Percentiles rank a stretch among this genome's conserved stretches.
phyloP scores from a whole-genome alignment of 2,888 invertebrate genomes.

The Epinotia bilunana region DNA sequence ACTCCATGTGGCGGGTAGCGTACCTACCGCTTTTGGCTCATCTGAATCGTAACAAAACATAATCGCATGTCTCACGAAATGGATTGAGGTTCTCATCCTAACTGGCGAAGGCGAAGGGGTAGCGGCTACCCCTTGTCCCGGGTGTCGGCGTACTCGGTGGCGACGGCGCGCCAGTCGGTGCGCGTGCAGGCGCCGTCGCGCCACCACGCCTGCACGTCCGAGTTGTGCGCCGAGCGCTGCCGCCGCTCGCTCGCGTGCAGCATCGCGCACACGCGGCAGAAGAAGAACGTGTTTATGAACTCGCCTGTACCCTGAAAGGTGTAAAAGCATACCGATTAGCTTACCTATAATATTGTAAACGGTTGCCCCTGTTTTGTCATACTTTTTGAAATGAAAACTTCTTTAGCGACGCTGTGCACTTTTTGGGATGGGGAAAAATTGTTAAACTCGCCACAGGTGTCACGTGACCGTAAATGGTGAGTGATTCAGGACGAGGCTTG shows the following conservation, averaged over 20 bases:
- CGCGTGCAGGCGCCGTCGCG: conserved; percentile 89
- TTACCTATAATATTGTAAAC: too few species aligned
- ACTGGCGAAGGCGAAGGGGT: neutral
- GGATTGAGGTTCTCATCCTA: neutral
- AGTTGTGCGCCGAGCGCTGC: conserved; percentile 85
- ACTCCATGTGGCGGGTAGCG: neutral
- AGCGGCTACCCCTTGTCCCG: conserved; percentile 55
- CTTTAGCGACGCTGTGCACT: too few species aligned
- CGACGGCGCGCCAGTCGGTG: conserved; percentile 65
- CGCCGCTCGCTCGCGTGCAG: conserved; percentile 86
- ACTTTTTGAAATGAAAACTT: too few species aligned
- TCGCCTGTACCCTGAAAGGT: conserved; percentile 92
- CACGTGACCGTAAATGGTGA: too few species aligned
- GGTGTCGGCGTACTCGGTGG: conserved; percentile 48
- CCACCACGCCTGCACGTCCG: conserved; percentile 97
- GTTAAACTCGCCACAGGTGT: too few species aligned
- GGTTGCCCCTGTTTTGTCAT: too few species aligned
- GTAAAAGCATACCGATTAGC: neutral
- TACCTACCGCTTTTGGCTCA: neutral
- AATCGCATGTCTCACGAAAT: neutral
- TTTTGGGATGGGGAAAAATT: too few species aligned
- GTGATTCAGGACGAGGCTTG: too few species aligned
- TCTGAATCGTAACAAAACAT: neutral
- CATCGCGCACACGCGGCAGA: conserved; percentile 95
- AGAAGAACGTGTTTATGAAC: conserved; percentile 98